Conservation (phyloP, 2,888 invertebrate species). For the Diadegma fenestrale region DNA sequence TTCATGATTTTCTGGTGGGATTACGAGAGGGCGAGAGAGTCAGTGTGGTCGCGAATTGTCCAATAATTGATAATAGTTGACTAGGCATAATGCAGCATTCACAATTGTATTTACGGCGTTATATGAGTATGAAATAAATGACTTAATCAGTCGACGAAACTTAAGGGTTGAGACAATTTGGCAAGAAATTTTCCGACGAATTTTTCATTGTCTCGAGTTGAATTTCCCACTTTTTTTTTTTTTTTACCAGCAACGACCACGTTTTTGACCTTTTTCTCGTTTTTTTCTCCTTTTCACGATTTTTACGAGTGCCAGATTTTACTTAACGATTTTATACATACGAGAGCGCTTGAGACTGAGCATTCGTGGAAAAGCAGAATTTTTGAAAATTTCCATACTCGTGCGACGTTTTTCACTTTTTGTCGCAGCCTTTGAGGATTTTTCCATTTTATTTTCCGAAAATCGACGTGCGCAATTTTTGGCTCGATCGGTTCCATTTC, state of each 20-base stretch:
- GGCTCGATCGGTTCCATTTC: no score
- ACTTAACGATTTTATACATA: slow-evolving; percentile 73
- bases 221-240: neutral
- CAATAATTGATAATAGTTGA: slow-evolving; percentile 68
- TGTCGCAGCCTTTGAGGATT: slow-evolving; percentile 66
- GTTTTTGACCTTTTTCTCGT: slow-evolving; percentile 71
- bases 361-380: neutral
- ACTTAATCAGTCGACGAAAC: slow-evolving; percentile 55
- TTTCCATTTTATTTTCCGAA: neutral
- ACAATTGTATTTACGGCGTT: slow-evolving; percentile 71
- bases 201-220: neutral
- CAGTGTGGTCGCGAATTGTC: slow-evolving; percentile 60
- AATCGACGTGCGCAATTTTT: neutral
- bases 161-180: neutral
- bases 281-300: slow-evolving; percentile 63
- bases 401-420: slow-evolving; percentile 74
- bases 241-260: slow-evolving; percentile 82
- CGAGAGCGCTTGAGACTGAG: slow-evolving; percentile 38
- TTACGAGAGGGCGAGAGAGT: slow-evolving; percentile 60
- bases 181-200: neutral
- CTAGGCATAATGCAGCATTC: slow-evolving; percentile 70
- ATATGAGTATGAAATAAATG: slow-evolving; percentile 71
- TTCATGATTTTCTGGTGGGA: slow-evolving; percentile 4
- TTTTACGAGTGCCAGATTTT: slow-evolving; percentile 70
- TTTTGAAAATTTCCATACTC: neutral